Evolutionary conservation across 2,888 invertebrate genomes (phyloP).

Genomic region (Orchesellides sinensis): DNA sequence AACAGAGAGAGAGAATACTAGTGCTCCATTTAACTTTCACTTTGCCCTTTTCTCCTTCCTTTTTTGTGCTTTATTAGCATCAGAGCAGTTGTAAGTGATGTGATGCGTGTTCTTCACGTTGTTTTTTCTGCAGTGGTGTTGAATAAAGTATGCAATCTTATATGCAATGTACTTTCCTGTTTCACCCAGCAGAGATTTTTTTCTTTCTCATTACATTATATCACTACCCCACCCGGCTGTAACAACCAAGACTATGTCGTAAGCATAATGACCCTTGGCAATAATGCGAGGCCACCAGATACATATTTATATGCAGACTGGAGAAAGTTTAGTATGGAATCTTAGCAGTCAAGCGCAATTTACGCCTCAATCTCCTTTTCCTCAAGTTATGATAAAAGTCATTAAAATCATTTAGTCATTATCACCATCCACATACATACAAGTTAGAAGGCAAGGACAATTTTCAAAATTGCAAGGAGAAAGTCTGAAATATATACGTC

Average conservation of each 20-base stretch:
- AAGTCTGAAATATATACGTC: too few relatives aligned
- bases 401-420: background rate
- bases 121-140: background rate
- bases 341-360: background rate
- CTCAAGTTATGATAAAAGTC: background rate
- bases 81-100: background rate
- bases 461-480: too few relatives aligned
- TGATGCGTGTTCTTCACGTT: background rate
- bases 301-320: background rate
- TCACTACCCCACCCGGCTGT: too few relatives aligned
- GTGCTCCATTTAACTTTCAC: too few relatives aligned
- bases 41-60: background rate
- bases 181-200: background rate
- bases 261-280: background rate
- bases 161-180: too few relatives aligned
- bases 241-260: too few relatives aligned
- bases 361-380: background rate
- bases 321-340: background rate
- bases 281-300: background rate
- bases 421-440: too few relatives aligned
- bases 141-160: background rate
- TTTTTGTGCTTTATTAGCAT: background rate
- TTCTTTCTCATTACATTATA: background rate
- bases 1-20: background rate
- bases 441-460: too few relatives aligned